Evolutionary conservation across 1,140 invertebrate species (phyloP).

Genomic region (Macrotrachela quadricornifera): DNA sequence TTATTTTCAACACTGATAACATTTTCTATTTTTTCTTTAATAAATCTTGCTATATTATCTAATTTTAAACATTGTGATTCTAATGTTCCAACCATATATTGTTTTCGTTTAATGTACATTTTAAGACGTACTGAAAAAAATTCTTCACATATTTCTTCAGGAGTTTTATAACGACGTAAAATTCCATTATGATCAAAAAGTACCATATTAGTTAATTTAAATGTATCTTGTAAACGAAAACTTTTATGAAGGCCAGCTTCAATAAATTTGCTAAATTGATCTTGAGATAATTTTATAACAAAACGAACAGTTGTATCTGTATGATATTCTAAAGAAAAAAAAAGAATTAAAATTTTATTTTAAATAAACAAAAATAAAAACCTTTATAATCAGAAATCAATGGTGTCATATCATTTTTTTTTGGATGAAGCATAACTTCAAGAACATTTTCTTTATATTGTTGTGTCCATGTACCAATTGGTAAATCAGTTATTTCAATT

Average conservation of each 20-base stretch:
- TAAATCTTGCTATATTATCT: conserved; percentile 75
- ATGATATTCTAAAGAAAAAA: conserved; percentile 50
- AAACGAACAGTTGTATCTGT: conserved; percentile 83
- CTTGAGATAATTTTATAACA: conserved; percentile 52
- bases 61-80: conserved; percentile 71
- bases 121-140: conserved; percentile 62
- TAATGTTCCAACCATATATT: conserved; percentile 67
- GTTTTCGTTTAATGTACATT: conserved; percentile 65
- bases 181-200: conserved; percentile 71
- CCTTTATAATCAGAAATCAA: conserved; percentile 6
- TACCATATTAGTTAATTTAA: conserved; percentile 70
- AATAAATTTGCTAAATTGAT: conserved; percentile 54
- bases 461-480: conserved; percentile 80
- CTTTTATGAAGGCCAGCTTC: conserved; percentile 72
- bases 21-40: conserved; percentile 87
- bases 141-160: conserved; percentile 56
- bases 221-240: conserved; percentile 69
- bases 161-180: conserved; percentile 53
- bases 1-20: conserved; percentile 73
- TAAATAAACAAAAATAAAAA: too few relatives aligned
- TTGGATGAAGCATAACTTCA: conserved; percentile 47
- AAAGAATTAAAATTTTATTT: too few relatives aligned
- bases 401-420: background rate
- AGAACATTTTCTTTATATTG: conserved; percentile 81
- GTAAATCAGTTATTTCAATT: conserved; percentile 87